phyloP scores from a whole-genome alignment of 2,888 invertebrate species.

The Chrysotoxum bicinctum region DNA sequence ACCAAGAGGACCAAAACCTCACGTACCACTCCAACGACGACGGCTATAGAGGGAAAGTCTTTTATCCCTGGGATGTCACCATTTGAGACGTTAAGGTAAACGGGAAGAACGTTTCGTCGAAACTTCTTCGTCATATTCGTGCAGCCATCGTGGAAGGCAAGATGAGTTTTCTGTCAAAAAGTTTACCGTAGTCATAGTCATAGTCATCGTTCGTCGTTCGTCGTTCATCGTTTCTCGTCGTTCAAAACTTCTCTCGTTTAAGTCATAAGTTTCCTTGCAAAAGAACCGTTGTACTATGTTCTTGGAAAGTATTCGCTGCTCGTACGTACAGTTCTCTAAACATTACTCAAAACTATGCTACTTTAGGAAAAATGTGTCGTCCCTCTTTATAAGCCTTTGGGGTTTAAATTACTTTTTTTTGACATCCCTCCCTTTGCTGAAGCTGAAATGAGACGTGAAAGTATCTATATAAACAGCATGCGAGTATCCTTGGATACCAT shows the following conservation, averaged over 20 bases:
- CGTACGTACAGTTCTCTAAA: conserved; percentile 14
- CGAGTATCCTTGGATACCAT: conserved; percentile 3
- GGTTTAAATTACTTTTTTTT: conserved; percentile 47
- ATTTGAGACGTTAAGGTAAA: conserved; percentile 63
- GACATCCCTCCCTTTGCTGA: neutral
- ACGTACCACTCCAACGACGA: neutral
- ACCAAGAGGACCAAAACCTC: conserved; percentile 2
- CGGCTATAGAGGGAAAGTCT: conserved; percentile 29
- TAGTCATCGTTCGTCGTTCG: neutral
- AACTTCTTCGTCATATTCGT: conserved; percentile 50
- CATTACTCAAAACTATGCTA: conserved; percentile 44
- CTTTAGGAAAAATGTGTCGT: conserved; percentile 35
- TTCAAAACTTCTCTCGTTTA: conserved; percentile 55
- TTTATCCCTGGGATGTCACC: conserved; percentile 61
- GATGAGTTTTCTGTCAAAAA: conserved; percentile 59
- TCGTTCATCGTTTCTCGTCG: neutral
- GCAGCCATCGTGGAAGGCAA: neutral
- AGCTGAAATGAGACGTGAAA: conserved; percentile 14
- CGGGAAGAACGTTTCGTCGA: conserved; percentile 53
- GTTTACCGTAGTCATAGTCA: conserved; percentile 20
- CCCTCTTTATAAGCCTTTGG: conserved; percentile 24
- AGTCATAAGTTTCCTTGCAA: conserved; percentile 20
- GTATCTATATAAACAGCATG: conserved; percentile 11
- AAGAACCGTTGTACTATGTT: neutral
- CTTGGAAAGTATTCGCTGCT: neutral